Evolutionary conservation across 2,797 vertebrate genomes (phyloP).

Genomic region (Holocentrus rufus): DNA sequence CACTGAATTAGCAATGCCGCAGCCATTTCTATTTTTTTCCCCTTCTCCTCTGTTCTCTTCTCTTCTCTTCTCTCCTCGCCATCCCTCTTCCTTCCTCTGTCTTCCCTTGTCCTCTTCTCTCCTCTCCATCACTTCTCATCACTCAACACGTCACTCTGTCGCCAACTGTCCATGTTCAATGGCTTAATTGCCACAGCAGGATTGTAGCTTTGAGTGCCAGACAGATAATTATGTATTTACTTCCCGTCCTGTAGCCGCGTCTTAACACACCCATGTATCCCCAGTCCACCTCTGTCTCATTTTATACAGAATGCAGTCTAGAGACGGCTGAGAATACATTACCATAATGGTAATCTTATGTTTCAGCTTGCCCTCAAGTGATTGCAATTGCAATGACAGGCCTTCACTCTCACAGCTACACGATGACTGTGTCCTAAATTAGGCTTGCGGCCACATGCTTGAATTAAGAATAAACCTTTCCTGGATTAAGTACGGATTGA

Average conservation of each 20-base stretch:
- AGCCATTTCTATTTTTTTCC: slow-evolving; percentile 14
- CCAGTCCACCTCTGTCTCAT: neutral
- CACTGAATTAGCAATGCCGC: slow-evolving; percentile 66
- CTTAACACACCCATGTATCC: neutral
- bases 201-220: slow-evolving; percentile 13
- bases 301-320: neutral
- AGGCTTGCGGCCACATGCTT: slow-evolving; percentile 20
- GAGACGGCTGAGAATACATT: neutral
- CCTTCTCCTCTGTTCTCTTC: no score
- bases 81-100: neutral
- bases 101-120: neutral
- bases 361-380: slow-evolving; percentile 40
- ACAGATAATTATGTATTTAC: slow-evolving; percentile 19
- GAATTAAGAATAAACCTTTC: neutral
- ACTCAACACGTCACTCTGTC: slow-evolving; percentile 2
- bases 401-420: slow-evolving; percentile 43
- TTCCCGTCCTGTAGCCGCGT: neutral
- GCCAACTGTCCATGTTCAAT: slow-evolving; percentile 17
- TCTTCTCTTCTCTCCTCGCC: no score
- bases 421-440: slow-evolving; percentile 33
- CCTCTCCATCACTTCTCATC: neutral
- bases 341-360: slow-evolving; percentile 25
- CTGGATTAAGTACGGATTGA: neutral
- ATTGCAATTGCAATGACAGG: slow-evolving; percentile 30
- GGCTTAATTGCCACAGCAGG: slow-evolving; percentile 2